Base-by-base conservation (phyloP, 2,113 vertebrate species). In the Sigmodon hispidus region DNA sequence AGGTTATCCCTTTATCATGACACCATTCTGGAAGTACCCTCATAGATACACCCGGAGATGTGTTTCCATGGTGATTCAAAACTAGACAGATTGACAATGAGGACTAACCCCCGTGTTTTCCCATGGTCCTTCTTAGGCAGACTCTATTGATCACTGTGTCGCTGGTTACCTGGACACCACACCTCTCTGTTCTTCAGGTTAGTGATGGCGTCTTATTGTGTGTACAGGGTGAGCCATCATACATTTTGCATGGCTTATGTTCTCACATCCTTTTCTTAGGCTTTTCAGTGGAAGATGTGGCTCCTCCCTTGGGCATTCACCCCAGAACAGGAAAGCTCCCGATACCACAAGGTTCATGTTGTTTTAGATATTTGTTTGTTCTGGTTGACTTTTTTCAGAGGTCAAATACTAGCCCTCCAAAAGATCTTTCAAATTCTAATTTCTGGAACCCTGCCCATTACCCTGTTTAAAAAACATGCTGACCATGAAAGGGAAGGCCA, bases 221-320 rank as follows among this genome's bases (percentile, higher is more conserved):
- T 9, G 7, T 2, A 0, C 45, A 31, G 48, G 48, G 84, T 57
- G 15, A 79, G 17, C n/a, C 17, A 21, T 0, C 3, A 9, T 7
- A 48, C 21, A 48, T 11, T 79, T 59, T 77, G 15, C 10, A 1
- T 36, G 19, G 21, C 21, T 65, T 72, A 6, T 63, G 12, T 31
- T 88, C 77, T 59, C 6, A 31, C 19, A 36, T 12, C 15, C 17
- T 94, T 36, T 84, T 9, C 24, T 45, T 91, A 52, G 59, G 59
- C 36, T 10, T 55, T 73, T 77, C 22, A 11, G 24, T 43, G n/a
- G 22, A 12, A 63, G 26, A 19, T 31, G 69, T 43, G 67, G 43
- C 34, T 92, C 12, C 26, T 31, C n/a, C 50, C n/a, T 7, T 59
- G 48, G 7, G 29, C 7, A n/a, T 7, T 91, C 26, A 31, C 34